Evolutionary conservation across 2,888 invertebrate species (phyloP), one percentile per base, ranked within the genome.

Genomic region (Sepioteuthis lessoniana): DNA sequence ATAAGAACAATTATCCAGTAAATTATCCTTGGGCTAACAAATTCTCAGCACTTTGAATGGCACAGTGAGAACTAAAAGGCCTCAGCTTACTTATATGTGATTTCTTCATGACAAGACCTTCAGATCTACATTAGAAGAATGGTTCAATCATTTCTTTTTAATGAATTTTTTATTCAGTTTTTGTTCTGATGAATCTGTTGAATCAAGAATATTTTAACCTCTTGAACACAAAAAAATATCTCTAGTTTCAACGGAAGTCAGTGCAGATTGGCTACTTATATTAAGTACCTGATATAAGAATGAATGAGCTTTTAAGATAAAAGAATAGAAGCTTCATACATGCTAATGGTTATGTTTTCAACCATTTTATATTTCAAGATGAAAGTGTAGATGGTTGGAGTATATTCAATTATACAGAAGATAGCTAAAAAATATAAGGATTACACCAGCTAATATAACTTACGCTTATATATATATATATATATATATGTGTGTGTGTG

Each of bases 21-120:
- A 76, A 76, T 35, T 76, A 76, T 35, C 76, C 8, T n/a, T 35
- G 10, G 76, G n/a, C n/a, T 76, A 76, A 76, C 76, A 76, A 76
- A 76, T 76, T 76, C 76, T n/a, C n/a, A n/a, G 76, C 76, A 76
- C 76, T 76, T 76, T 76, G 25, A n/a, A 76, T 76, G 76, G n/a
- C 76, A 8, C 76, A 76, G 31, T 76, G n/a, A 35, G 10, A n/a
- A n/a, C n/a, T 76, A n/a, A 16, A 35, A 76, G 76, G 76, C n/a
- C 13, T 35, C 76, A 35, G 76, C 13, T n/a, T 76, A 76, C 76
- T 76, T 76, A n/a, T 2, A 16, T n/a, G n/a, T 35, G n/a, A 16
- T 76, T 1, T 76, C 76, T 76, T 2, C n/a, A 76, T 76, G n/a
- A 76, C n/a, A 76, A n/a, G 13, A 76, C n/a, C n/a, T 76, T 60